Evolutionary conservation across 2,113 vertebrate species (phyloP).

Genomic region (Saccopteryx leptura): DNA sequence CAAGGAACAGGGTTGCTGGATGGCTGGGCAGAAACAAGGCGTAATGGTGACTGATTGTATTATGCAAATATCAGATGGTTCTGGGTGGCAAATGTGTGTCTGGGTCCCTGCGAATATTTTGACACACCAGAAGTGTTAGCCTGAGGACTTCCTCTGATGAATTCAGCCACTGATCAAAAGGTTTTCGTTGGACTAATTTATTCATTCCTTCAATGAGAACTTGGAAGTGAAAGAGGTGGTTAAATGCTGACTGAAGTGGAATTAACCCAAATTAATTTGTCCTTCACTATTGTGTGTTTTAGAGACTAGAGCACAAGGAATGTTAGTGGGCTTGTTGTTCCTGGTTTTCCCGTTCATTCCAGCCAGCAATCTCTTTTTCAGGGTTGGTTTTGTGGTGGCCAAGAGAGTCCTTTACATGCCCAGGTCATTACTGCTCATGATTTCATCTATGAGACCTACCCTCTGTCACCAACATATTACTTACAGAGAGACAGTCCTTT

Average conservation of each 20-base stretch:
- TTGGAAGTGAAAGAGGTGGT: slow-evolving; percentile 50
- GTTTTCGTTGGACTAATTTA: not conserved
- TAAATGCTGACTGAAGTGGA: slow-evolving; percentile 50
- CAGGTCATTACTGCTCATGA: slow-evolving; percentile 90
- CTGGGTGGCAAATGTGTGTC: not conserved
- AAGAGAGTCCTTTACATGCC: slow-evolving; percentile 98
- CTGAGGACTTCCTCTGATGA: not conserved
- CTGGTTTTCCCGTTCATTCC: slow-evolving; percentile 97
- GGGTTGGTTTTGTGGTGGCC: slow-evolving; percentile 97
- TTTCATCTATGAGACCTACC: slow-evolving; percentile 73
- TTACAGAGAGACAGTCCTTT: not conserved
- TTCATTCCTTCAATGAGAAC: slow-evolving; percentile 39
- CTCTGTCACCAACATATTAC: not conserved
- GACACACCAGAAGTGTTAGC: not conserved
- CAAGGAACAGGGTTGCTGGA: not conserved
- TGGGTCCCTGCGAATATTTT: not conserved
- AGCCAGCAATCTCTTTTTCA: slow-evolving; percentile 98
- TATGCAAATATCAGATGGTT: not conserved
- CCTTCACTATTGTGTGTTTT: slow-evolving; percentile 87
- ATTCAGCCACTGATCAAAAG: not conserved
- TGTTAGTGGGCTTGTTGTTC: slow-evolving; percentile 95
- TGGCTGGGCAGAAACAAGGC: not conserved
- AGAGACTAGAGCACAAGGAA: slow-evolving; percentile 93
- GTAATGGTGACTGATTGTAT: not conserved
- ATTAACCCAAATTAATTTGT: slow-evolving; percentile 76